These are phyloP conservation scores for Centropus unirufus DNA, from an alignment of 2,113 vertebrate genomes.

Conservation along the genomic window DNA sequence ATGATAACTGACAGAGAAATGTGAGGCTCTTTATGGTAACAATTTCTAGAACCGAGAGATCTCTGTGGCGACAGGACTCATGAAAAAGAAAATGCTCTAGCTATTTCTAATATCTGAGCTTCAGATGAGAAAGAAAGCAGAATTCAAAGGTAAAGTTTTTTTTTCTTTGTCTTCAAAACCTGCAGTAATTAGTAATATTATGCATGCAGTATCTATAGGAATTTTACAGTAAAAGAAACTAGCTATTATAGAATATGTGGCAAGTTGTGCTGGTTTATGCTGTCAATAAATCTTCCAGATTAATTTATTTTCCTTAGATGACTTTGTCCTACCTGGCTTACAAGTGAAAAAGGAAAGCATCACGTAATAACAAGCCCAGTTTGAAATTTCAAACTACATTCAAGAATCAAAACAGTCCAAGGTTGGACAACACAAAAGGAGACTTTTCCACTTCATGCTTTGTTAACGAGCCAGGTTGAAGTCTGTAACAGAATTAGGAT, in stretches of 20 bases:
- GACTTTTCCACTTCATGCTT: background rate
- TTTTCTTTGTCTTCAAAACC: background rate
- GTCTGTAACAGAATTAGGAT: background rate
- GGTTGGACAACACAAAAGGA: background rate
- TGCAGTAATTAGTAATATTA: constrained; percentile 43
- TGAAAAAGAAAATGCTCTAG: background rate
- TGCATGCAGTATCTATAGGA: background rate
- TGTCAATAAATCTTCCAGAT: background rate
- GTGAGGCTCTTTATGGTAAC: background rate
- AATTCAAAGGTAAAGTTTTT: background rate
- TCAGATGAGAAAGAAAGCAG: background rate
- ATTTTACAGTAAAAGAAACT: background rate
- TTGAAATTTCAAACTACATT: background rate
- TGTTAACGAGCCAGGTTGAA: background rate
- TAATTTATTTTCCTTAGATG: background rate
- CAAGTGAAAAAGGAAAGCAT: background rate
- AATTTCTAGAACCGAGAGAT: background rate
- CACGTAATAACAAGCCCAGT: background rate
- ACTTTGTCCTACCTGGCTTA: background rate
- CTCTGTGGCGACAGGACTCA: background rate
- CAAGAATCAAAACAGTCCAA: background rate
- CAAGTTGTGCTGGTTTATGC: background rate
- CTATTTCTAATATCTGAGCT: background rate
- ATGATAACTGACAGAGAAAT: constrained; percentile 31
- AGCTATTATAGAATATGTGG: background rate